Percentiles rank a stretch among this genome's conserved stretches.
Evolutionary conservation across 64 coral and sea anemone species (phyloP).

Genomic region (Actinia tenebrosa): DNA sequence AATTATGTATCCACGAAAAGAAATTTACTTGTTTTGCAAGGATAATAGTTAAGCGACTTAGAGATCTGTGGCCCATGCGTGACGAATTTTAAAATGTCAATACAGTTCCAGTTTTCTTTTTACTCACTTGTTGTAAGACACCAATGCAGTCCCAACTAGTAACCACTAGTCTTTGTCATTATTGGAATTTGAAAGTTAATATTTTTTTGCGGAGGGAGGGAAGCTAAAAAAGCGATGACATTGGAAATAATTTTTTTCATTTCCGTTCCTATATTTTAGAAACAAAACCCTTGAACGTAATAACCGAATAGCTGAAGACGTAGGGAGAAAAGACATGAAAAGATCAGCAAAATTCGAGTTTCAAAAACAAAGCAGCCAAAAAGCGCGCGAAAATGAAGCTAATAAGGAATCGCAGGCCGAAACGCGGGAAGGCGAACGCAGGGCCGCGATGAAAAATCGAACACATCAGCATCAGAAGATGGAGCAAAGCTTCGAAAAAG

Average conservation of each 20-base stretch:
- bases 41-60: too few species aligned
- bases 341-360: constrained; percentile 49
- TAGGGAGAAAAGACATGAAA: constrained; percentile 27
- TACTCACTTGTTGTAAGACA: too few species aligned
- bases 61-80: too few species aligned
- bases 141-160: too few species aligned
- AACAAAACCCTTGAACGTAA: constrained; percentile 41
- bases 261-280: neutral
- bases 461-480: constrained; percentile 58
- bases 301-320: constrained; percentile 42
- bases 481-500: constrained; percentile 75
- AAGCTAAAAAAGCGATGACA: neutral
- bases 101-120: too few species aligned
- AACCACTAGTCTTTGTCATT: neutral
- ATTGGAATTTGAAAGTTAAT: neutral
- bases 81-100: too few species aligned
- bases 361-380: constrained; percentile 54
- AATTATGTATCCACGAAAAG: too few species aligned
- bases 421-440: constrained; percentile 63
- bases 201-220: neutral
- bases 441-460: constrained; percentile 69
- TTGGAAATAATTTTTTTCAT: too few species aligned
- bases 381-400: constrained; percentile 45
- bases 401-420: constrained; percentile 62
- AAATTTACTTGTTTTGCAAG: too few species aligned